Conservation (phyloP, 2,113 vertebrate genomes). For the Pardalotus punctatus region DNA sequence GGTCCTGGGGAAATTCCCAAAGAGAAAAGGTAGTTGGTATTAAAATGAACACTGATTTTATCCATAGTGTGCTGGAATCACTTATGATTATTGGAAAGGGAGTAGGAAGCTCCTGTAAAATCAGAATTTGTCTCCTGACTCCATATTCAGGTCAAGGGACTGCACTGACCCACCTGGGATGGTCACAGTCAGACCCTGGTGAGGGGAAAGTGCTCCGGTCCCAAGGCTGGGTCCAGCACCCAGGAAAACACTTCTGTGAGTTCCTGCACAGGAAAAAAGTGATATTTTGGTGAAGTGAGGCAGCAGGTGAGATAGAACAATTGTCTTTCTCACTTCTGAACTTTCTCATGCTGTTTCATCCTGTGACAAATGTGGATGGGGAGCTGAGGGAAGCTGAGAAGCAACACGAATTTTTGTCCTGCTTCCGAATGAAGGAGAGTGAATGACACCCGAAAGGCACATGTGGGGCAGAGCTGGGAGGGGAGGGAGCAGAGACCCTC, state of each 20-base stretch:
- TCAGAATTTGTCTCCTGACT: not conserved
- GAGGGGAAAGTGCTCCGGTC: not conserved
- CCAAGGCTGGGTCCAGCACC: not conserved
- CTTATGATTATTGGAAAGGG: not conserved
- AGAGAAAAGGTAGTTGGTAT: not conserved
- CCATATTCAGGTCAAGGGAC: rapidly evolving
- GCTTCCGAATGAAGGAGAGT: not conserved
- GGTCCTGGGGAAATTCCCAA: not conserved
- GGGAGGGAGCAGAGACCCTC: not conserved
- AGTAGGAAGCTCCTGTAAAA: not conserved
- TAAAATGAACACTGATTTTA: not conserved
- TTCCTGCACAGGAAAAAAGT: not conserved
- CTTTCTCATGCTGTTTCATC: rapidly evolving
- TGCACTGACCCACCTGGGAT: no score
- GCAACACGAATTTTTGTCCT: not conserved
- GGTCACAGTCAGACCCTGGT: rapidly evolving
- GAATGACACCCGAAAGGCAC: rapidly evolving
- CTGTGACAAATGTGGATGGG: not conserved
- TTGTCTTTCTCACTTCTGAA: not conserved
- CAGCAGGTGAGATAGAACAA: not conserved
- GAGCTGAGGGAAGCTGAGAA: not conserved
- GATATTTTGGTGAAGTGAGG: not conserved
- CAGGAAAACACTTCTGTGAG: not conserved
- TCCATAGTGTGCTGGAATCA: not conserved
- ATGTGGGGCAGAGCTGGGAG: not conserved